A percentile compares a stretch with the other conserved stretches of the same genome.
These are phyloP conservation scores for Nomada ferruginata DNA, from an alignment of 2,888 invertebrate species.

Conservation along the genomic window DNA sequence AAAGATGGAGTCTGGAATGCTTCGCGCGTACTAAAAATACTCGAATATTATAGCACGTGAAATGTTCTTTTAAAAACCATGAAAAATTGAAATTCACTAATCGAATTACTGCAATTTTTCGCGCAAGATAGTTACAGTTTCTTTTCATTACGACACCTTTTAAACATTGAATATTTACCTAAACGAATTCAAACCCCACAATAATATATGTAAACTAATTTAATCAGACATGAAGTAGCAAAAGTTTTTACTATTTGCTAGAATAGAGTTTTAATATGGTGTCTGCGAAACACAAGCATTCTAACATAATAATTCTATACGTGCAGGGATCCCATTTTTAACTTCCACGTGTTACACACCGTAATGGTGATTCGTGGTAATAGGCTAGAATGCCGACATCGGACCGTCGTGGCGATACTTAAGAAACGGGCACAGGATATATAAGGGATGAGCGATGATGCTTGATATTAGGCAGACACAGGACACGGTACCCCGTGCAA, in stretches of 20 bases:
- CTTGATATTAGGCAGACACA: conserved; percentile 79
- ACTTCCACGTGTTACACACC: conserved; percentile 24
- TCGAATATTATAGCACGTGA: not conserved
- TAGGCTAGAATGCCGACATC: conserved; percentile 49
- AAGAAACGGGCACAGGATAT: conserved; percentile 60
- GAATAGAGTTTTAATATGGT: not conserved
- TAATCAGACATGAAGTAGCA: not conserved
- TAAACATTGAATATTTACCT: too few relatives aligned
- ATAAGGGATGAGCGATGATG: conserved; percentile 80
- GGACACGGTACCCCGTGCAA: conserved; percentile 74
- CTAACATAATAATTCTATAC: not conserved
- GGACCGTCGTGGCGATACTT: conserved; percentile 53
- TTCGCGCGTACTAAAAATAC: conserved; percentile 26
- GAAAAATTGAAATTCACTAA: not conserved
- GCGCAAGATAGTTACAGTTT: not conserved
- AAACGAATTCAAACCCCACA: too few relatives aligned
- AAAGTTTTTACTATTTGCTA: not conserved
- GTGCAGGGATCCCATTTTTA: conserved; percentile 33
- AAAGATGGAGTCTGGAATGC: conserved; percentile 68
- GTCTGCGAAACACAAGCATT: not conserved
- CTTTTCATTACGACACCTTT: too few relatives aligned
- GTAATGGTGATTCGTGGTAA: conserved; percentile 48
- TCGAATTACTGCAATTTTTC: not conserved
- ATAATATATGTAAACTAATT: not conserved
- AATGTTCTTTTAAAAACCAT: not conserved